phyloP scores from a whole-genome alignment of 2,113 vertebrate species.

The Trematomus loennbergii region DNA sequence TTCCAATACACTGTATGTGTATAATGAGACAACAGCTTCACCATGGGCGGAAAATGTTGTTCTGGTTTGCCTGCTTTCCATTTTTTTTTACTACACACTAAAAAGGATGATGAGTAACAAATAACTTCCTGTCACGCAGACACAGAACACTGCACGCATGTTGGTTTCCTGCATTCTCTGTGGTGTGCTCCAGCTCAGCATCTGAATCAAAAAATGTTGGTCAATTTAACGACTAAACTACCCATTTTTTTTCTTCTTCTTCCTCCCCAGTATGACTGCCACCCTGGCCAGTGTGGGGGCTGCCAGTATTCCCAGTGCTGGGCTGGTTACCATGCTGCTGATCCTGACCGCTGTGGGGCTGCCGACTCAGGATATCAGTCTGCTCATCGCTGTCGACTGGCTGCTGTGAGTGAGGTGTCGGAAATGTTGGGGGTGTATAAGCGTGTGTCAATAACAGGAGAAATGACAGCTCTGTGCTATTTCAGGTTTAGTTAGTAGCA shows the following conservation, averaged over 20 bases:
- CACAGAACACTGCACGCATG: not conserved
- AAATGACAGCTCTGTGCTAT: not conserved
- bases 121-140: not conserved
- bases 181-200: not conserved
- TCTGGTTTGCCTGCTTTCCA: not conserved
- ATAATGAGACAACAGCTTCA: too few species aligned
- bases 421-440: not conserved
- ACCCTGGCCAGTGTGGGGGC: constrained; percentile 90
- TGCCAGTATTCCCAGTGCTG: constrained; percentile 89
- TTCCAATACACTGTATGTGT: too few species aligned
- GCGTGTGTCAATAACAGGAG: not conserved
- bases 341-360: constrained; percentile 89
- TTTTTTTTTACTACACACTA: not conserved
- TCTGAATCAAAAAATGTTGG: not conserved
- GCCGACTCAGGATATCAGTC: constrained; percentile 89
- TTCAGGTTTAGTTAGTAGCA: not conserved
- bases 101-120: not conserved
- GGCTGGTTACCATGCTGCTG: constrained; percentile 89
- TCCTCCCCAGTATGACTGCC: constrained; percentile 84
- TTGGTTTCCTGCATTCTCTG: not conserved
- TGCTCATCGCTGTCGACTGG: constrained; percentile 90
- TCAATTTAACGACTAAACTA: too few species aligned
- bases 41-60: not conserved
- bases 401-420: constrained; percentile 86
- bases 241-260: not conserved